These are phyloP conservation scores for Leucopternis melanops DNA, from an alignment of 2,113 vertebrate species.

Conservation along the genomic window DNA sequence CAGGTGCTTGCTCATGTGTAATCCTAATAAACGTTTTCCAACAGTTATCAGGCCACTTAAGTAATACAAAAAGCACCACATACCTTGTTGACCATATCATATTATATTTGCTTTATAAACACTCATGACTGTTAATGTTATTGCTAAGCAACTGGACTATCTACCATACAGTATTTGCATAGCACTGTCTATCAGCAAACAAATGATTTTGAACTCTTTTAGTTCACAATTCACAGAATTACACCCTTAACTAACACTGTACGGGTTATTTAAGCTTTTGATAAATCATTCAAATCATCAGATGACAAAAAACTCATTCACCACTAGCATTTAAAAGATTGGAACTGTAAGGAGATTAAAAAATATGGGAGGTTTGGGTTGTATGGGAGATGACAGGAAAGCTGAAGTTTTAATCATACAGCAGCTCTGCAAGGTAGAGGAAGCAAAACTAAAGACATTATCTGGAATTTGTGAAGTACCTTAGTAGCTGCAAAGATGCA, in stretches of 20 bases:
- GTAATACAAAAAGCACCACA: conserved; percentile 40
- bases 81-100: conserved; percentile 33
- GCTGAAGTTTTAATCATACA: background rate
- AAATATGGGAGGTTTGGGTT: background rate
- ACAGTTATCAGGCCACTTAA: conserved; percentile 40
- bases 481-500: background rate
- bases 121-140: conserved; percentile 33
- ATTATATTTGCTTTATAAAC: conserved; percentile 60
- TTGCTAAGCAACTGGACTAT: conserved; percentile 43
- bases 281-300: background rate
- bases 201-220: background rate
- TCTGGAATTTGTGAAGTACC: background rate
- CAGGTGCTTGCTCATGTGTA: conserved; percentile 27
- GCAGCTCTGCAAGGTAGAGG: background rate
- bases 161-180: conserved; percentile 1
- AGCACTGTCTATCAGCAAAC: background rate
- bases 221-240: background rate
- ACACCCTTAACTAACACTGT: background rate
- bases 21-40: conserved; percentile 33
- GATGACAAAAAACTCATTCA: background rate
- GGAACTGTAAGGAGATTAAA: background rate
- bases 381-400: background rate
- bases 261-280: background rate
- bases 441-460: background rate
- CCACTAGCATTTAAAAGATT: background rate